Conservation (phyloP, 35 echinoderm and acorn worm species). For the Anneissia japonica region DNA sequence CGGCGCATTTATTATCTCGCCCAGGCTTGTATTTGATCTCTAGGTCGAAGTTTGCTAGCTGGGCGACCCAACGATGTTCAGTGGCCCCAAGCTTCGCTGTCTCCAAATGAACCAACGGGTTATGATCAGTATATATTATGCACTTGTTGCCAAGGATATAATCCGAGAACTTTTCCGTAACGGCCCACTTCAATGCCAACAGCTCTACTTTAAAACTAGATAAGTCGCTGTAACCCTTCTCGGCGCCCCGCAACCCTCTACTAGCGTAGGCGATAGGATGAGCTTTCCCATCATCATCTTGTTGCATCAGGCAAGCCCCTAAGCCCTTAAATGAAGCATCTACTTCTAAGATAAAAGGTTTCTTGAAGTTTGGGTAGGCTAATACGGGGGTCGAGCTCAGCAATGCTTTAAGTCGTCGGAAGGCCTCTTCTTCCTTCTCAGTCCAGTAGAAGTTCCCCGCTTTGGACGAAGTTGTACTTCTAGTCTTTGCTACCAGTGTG, state of each 20-base stretch:
- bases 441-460: slow-evolving; percentile 14
- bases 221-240: neutral
- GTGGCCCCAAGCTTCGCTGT: slow-evolving; percentile 40
- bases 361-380: slow-evolving; percentile 6
- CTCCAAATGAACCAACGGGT: neutral
- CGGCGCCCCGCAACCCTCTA: slow-evolving; percentile 5
- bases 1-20: slow-evolving; percentile 36
- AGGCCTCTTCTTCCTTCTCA: slow-evolving; percentile 6
- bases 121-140: neutral
- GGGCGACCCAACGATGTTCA: slow-evolving; percentile 29
- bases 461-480: neutral
- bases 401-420: neutral
- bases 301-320: slow-evolving; percentile 4
- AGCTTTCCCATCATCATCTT: neutral
- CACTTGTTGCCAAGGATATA: neutral
- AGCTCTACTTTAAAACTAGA: slow-evolving; percentile 27
- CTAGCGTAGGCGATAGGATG: slow-evolving; percentile 22
- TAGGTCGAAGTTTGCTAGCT: slow-evolving; percentile 34
- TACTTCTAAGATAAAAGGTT: slow-evolving; percentile 1
- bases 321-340: slow-evolving; percentile 20
- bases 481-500: neutral
- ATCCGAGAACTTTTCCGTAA: neutral
- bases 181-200: slow-evolving; percentile 13
- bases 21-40: slow-evolving; percentile 38
- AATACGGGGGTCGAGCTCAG: neutral